Percentiles rank a stretch among this genome's conserved stretches.
Conservation (phyloP, 2,888 invertebrate genomes). For the Aphodius sticticus region DNA sequence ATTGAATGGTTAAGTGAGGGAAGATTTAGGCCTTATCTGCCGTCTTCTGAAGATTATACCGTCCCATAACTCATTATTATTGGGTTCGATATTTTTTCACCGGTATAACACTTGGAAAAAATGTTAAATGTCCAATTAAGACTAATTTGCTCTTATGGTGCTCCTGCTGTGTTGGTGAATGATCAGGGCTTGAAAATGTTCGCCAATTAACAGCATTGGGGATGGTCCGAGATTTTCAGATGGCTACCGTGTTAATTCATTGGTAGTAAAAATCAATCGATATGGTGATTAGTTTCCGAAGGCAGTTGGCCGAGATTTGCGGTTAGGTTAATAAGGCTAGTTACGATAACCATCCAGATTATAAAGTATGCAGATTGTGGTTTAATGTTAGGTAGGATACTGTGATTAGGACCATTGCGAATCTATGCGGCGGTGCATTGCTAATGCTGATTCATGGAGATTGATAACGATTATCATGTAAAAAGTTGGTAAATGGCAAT, state of each 20-base stretch:
- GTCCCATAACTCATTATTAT: neutral
- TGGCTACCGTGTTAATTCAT: neutral
- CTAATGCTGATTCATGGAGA: conserved; percentile 39
- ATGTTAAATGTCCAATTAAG: neutral
- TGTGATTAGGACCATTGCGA: neutral
- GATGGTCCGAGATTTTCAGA: neutral
- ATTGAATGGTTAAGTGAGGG: neutral
- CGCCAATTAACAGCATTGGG: neutral
- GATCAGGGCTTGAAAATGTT: neutral
- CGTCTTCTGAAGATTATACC: neutral
- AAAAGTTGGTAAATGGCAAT: no score
- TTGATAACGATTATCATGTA: no score
- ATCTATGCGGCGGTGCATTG: conserved; percentile 36
- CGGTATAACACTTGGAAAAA: neutral
- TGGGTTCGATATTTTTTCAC: neutral
- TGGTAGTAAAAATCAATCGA: neutral
- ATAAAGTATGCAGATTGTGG: neutral
- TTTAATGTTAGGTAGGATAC: neutral
- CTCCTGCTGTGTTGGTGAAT: neutral
- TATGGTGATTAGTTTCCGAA: neutral
- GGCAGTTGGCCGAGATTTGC: neutral
- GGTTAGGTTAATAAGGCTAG: neutral
- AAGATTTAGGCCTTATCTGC: neutral
- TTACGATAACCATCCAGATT: neutral
- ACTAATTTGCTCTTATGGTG: neutral